phyloP scores from a whole-genome alignment of 2,888 invertebrate species.

The Volucella inanis region DNA sequence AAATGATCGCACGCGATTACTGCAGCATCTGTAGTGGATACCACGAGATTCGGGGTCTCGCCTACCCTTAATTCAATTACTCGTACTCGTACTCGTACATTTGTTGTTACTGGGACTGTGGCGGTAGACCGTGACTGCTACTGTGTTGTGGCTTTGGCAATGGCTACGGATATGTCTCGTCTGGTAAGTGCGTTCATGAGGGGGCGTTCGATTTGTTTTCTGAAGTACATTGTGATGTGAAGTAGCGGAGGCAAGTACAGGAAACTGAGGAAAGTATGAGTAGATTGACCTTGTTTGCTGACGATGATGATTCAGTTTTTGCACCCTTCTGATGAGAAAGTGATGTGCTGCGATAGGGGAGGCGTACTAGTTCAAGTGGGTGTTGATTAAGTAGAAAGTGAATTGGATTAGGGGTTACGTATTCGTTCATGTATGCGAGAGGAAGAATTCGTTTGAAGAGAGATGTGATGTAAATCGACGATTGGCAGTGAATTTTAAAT shows the following conservation, averaged over 20 bases:
- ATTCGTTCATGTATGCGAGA: background rate
- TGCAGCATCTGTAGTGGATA: conserved; percentile 23
- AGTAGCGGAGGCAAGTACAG: conserved; percentile 52
- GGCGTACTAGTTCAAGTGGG: conserved; percentile 10
- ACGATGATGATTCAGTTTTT: conserved; percentile 37
- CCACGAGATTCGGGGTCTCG: conserved; percentile 56
- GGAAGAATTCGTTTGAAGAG: no score
- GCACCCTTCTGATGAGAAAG: conserved; percentile 48
- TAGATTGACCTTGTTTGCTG: conserved; percentile 58
- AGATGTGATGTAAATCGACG: no score
- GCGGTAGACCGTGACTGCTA: no score
- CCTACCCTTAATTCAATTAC: conserved; percentile 71
- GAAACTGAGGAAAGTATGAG: conserved; percentile 45
- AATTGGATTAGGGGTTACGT: background rate
- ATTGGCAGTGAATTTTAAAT: no score
- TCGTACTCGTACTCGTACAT: no score
- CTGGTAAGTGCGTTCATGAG: conserved; percentile 56
- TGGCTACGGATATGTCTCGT: conserved; percentile 41
- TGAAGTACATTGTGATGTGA: conserved; percentile 25
- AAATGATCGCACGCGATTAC: conserved; percentile 40
- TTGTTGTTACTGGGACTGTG: no score
- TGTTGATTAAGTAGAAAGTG: conserved; percentile 10
- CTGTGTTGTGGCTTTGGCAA: background rate
- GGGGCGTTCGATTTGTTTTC: conserved; percentile 56
- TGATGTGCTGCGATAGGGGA: background rate